Conservation (phyloP, 1,140 invertebrate species). For the Drosophila simulans region DNA sequence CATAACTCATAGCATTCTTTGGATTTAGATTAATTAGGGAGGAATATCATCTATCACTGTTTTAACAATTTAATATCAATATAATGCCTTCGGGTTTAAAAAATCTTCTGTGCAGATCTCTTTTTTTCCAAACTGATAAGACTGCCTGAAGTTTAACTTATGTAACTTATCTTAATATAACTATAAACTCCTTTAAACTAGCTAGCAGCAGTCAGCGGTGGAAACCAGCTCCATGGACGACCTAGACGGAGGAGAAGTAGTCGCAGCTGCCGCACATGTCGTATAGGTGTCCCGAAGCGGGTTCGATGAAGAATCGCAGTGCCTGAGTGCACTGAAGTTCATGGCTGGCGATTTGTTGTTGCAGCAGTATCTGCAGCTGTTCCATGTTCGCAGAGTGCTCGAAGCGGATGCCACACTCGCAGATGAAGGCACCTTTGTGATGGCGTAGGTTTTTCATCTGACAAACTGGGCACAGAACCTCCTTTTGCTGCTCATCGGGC, state of each 20-base stretch:
- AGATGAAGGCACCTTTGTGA: slow-evolving; percentile 23
- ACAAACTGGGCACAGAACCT: slow-evolving; percentile 70
- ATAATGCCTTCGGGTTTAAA: neutral
- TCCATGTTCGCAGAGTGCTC: slow-evolving; percentile 41
- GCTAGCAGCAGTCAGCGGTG: slow-evolving; percentile 36
- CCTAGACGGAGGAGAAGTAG: slow-evolving; percentile 68
- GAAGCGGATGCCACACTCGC: slow-evolving; percentile 60
- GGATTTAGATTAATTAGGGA: too few species aligned
- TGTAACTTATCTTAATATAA: neutral
- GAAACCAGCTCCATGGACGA: neutral
- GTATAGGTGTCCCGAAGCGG: slow-evolving; percentile 41
- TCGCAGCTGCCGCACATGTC: slow-evolving; percentile 78
- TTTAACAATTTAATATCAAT: neutral
- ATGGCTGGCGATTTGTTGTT: slow-evolving; percentile 50
- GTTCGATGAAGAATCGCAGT: slow-evolving; percentile 69
- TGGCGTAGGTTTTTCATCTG: slow-evolving; percentile 37
- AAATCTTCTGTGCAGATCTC: neutral
- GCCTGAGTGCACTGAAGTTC: slow-evolving; percentile 61
- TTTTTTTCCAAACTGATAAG: neutral
- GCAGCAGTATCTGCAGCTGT: slow-evolving; percentile 32
- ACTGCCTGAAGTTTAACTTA: too few species aligned
- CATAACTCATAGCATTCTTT: neutral
- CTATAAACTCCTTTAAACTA: slow-evolving; percentile 2
- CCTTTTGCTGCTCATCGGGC: slow-evolving; percentile 17
- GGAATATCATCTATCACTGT: neutral